Conservation (phyloP, 2,797 vertebrate species). For the Scolopax bukidnonensis region DNA sequence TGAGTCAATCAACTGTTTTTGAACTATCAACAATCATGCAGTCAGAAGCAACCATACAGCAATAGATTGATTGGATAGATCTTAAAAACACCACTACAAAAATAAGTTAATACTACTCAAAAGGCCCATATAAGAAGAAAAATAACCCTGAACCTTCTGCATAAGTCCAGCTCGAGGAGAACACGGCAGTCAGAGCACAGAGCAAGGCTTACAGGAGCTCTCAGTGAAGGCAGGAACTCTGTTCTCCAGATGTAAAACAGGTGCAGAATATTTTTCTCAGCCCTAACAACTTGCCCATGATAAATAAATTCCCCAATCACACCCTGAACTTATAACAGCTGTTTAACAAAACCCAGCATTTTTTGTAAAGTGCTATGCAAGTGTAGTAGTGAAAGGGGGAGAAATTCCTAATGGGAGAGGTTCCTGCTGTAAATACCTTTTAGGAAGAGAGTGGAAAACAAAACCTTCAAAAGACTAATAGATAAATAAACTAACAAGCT, state of each 20-base stretch:
- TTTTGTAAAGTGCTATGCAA: neutral
- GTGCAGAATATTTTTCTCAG: neutral
- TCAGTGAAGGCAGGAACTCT: fast-evolving
- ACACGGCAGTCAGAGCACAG: fast-evolving
- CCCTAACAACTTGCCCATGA: neutral
- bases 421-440: neutral
- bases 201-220: neutral
- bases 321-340: neutral
- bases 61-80: neutral
- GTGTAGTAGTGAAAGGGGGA: neutral
- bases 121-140: neutral
- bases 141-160: neutral
- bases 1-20: fast-evolving
- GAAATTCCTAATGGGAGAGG: neutral
- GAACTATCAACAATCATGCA: neutral
- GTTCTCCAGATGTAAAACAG: fast-evolving
- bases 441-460: neutral
- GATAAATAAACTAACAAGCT: neutral
- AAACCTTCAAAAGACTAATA: neutral
- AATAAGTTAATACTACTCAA: neutral
- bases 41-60: neutral
- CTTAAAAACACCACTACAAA: neutral
- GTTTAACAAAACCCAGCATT: fast-evolving
- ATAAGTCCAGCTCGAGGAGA: neutral
- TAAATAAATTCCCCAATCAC: neutral